These are phyloP conservation scores for Petrolisthes cinctipes DNA, from an alignment of 2,888 invertebrate species.

Conservation along the genomic window DNA sequence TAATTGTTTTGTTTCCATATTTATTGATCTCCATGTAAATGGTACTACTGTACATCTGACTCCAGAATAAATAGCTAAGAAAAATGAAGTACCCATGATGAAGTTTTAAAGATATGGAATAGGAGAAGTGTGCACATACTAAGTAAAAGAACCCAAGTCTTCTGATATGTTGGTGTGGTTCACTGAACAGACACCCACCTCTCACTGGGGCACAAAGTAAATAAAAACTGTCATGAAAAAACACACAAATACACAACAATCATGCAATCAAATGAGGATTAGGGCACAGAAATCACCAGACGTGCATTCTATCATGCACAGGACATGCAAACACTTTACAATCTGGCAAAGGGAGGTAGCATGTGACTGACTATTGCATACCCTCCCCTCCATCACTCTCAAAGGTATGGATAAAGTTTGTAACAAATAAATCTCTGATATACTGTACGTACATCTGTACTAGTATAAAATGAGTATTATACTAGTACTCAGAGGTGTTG, in stretches of 20 bases:
- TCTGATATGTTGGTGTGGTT: slow-evolving; percentile 29
- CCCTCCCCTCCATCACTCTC: too few species aligned
- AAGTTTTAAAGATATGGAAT: background rate
- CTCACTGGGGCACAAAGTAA: slow-evolving; percentile 5
- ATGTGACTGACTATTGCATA: too few species aligned
- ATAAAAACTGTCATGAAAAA: background rate
- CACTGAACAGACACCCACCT: slow-evolving; percentile 21
- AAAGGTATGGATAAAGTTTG: too few species aligned
- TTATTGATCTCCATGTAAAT: background rate
- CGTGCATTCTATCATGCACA: background rate
- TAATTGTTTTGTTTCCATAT: too few species aligned
- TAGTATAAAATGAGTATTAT: too few species aligned
- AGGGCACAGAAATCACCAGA: slow-evolving; percentile 7
- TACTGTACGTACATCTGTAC: too few species aligned
- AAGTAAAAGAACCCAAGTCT: slow-evolving; percentile 4
- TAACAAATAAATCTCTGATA: too few species aligned
- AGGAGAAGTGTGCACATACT: slow-evolving; percentile 24
- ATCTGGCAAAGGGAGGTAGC: background rate
- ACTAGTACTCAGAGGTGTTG: too few species aligned
- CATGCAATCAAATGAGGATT: background rate
- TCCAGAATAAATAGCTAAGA: background rate
- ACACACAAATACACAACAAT: slow-evolving; percentile 15
- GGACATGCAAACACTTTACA: background rate
- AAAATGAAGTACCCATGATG: background rate
- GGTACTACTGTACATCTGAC: slow-evolving; percentile 17